Conservation (phyloP, 64 coral and sea anemone genomes). For the Hydrozoanthus tunicans region DNA sequence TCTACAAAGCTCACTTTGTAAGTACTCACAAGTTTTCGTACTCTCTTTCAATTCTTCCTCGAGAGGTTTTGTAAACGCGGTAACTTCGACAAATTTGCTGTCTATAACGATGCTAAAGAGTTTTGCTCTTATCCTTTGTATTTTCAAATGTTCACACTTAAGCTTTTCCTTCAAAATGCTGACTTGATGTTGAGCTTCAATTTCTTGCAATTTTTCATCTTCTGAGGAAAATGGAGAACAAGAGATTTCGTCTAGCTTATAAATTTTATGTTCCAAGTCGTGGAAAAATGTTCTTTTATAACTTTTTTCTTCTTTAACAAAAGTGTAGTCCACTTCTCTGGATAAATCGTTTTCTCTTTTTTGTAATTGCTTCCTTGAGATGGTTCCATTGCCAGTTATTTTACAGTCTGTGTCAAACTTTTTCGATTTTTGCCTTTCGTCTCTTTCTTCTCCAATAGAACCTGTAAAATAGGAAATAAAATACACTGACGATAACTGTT, state of each 20-base stretch:
- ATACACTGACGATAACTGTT: not conserved
- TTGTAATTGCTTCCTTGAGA: not conserved
- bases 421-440: not conserved
- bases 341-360: not conserved
- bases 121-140: not conserved
- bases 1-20: too few species aligned
- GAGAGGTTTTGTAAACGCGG: not conserved
- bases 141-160: not conserved
- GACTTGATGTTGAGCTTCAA: not conserved
- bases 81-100: not conserved
- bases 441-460: not conserved
- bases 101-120: not conserved
- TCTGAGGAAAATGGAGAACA: not conserved
- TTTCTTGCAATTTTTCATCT: not conserved
- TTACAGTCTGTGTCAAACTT: not conserved
- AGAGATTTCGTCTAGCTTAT: not conserved
- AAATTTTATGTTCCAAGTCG: not conserved
- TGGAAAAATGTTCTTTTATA: not conserved
- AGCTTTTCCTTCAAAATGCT: not conserved
- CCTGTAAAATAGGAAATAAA: not conserved
- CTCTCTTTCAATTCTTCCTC: not conserved
- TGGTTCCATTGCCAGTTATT: not conserved
- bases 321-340: not conserved
- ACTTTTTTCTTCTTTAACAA: not conserved
- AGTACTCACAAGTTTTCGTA: too few species aligned